Base-by-base conservation (phyloP, 1,140 invertebrate genomes). In the Heterodera schachtii region DNA sequence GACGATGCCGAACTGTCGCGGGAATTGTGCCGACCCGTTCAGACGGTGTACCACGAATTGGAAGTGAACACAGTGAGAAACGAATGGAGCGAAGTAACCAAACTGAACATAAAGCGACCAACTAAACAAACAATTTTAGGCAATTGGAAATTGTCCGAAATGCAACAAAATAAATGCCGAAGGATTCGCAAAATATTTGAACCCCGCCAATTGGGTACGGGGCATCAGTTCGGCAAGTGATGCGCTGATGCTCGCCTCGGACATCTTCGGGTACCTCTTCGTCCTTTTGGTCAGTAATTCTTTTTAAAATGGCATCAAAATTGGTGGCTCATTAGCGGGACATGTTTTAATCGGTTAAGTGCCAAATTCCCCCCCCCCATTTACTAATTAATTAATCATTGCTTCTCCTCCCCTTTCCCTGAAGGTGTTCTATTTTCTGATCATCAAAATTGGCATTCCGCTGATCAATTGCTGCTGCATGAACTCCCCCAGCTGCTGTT, bases 171-270 rank as follows among this genome's bases (percentile, higher is more conserved):
- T 85, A 3, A 60, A 79, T 13, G 73, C 85, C 5, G 81, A 86
- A 43, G 85, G 85, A 13, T 86, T 86, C 69, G 79, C 86, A 73
- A 85, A 87, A 44, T 86, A 84, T 64, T 70, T 86, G 69, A 86
- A 86, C 81, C 85, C 85, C 21, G 82, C 80, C 9, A 82, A 85
- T 44, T 86, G 85, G 85, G 67, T 79, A 41, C 86, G 84, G 75
- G 86, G 83, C 46, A 77, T 86, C 41, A 64, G 76, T 52, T 87
- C 85, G 13, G 76, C 86, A 9, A 78, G 73, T 43, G 85, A 86
- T 11, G 86, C 78, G 44, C 66, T 87, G 13, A 85, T 87, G 66
- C 49, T 86, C 16, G 75, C 83, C 19, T 78, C 80, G 13, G 83
- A 86, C 47, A 82, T 86, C 66, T 19, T 81, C 60, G 80, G 73